Conservation (phyloP, 2,797 vertebrate genomes). For the Gymnocypris eckloni region DNA sequence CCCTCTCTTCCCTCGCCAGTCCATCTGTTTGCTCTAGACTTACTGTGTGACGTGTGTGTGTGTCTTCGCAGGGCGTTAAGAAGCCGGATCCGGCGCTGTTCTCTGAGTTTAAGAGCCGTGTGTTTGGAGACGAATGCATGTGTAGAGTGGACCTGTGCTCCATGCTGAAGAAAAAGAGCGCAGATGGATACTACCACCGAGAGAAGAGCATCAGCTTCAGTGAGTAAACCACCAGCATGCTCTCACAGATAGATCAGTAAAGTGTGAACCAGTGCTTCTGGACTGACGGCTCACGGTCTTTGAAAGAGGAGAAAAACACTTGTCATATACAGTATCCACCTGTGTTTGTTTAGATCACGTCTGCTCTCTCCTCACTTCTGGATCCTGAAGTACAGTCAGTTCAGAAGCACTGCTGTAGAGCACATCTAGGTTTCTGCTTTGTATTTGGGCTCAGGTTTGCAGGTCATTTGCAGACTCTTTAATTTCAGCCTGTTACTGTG, state of each 20-base stretch:
- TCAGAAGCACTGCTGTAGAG: not conserved
- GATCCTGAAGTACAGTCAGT: not conserved
- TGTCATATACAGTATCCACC: not conserved
- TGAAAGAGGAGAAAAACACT: not conserved
- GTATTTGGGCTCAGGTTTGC: constrained; percentile 33
- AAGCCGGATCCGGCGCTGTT: constrained; percentile 87
- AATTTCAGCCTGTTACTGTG: not conserved
- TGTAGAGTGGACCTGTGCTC: constrained; percentile 92
- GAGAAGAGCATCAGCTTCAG: constrained; percentile 82
- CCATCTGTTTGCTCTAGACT: not conserved
- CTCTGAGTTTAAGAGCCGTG: constrained; percentile 77
- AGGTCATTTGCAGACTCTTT: constrained; percentile 6
- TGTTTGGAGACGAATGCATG: constrained; percentile 89
- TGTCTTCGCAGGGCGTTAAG: constrained; percentile 84
- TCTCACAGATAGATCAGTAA: not conserved
- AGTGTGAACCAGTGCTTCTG: not conserved
- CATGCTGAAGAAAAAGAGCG: constrained; percentile 92
- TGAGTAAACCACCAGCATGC: constrained; percentile 68
- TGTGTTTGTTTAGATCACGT: not conserved
- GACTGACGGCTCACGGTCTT: not conserved
- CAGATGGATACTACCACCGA: constrained; percentile 83
- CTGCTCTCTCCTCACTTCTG: not conserved
- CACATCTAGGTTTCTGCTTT: not conserved
- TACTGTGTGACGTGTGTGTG: constrained; percentile 29
- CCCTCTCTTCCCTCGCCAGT: not conserved